Base-by-base conservation (phyloP, 2,888 invertebrate species). In the Holacanthella duospinosa region DNA sequence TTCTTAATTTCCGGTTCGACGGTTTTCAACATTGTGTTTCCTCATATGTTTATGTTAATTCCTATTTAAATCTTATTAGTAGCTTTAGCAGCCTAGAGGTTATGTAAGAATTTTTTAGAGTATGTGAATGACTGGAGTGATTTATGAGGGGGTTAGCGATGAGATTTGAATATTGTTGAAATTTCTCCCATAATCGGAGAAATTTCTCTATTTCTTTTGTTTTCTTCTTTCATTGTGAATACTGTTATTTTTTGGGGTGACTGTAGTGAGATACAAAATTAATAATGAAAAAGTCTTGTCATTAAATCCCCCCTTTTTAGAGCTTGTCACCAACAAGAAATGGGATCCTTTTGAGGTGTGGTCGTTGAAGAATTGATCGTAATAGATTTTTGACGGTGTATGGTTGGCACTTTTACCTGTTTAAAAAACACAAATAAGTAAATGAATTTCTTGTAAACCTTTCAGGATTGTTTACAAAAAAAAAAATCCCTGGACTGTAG, bases 271-370 rank as follows among this genome's bases (percentile, higher is more conserved):
- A 48, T 9, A 48, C 12, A 21, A 21, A 21, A 48, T 4, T 48
- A 48, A 48, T 48, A 48, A 48, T 48, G n/a, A 36, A n/a, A 48
- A 48, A 48, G 48, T 48, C 48, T 48, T 48, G 48, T 48, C 48
- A 48, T 48, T 48, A n/a, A n/a, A 9, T 21, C 21, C n/a, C 36
- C 48, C 48, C 48, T 36, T 36, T 58, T 55, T 58, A 43, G 29
- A 58, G 58, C 55, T 36, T 36, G 36, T 36, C 36, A 16, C 36
- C 36, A 6, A 36, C 6, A 36, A 6, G 6, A 36, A 36, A 36
- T 9, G 6, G 36, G 16, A 36, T 36, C 36, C 36, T 6, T 16
- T 9, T 9, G 16, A 36, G 36, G n/a, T n/a, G n/a, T n/a, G 16
- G 36, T 36, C 36, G 16, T 36, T 6, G 36, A 36, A 16, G 36